phyloP scores from a whole-genome alignment of 2,797 vertebrate genomes.

The Eidolon dupreanum region DNA sequence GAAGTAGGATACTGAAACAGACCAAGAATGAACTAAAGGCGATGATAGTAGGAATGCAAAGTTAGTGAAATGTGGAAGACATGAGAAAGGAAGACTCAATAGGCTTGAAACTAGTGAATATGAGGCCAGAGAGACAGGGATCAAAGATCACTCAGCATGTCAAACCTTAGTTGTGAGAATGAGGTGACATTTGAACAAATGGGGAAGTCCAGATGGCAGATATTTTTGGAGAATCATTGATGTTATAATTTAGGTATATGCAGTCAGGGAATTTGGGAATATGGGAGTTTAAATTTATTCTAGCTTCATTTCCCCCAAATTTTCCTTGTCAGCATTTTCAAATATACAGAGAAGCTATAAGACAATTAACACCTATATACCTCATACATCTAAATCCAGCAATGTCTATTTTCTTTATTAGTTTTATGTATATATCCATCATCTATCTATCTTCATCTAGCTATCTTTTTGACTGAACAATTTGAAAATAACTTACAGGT shows the following conservation, averaged over 20 bases:
- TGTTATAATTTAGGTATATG: background rate
- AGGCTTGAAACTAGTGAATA: background rate
- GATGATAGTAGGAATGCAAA: background rate
- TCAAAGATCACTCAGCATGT: background rate
- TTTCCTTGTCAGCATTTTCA: slow-evolving; percentile 27
- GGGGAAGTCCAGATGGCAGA: background rate
- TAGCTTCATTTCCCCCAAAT: background rate
- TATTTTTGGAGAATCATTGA: background rate
- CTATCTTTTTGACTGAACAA: background rate
- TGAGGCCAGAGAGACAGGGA: background rate
- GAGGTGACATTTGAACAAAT: background rate
- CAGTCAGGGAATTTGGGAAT: background rate
- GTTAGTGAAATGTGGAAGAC: background rate
- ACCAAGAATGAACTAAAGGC: background rate
- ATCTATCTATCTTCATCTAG: background rate
- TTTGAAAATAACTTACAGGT: slow-evolving; percentile 12
- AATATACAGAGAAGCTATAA: background rate
- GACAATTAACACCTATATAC: background rate
- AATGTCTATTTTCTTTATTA: slow-evolving; percentile 12
- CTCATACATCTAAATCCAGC: background rate
- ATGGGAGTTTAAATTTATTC: background rate
- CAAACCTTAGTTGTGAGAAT: background rate
- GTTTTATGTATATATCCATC: background rate
- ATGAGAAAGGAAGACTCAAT: background rate
- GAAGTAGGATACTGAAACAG: background rate